Base-by-base conservation (phyloP, 2,113 vertebrate species). In the Pterocles gutturalis region DNA sequence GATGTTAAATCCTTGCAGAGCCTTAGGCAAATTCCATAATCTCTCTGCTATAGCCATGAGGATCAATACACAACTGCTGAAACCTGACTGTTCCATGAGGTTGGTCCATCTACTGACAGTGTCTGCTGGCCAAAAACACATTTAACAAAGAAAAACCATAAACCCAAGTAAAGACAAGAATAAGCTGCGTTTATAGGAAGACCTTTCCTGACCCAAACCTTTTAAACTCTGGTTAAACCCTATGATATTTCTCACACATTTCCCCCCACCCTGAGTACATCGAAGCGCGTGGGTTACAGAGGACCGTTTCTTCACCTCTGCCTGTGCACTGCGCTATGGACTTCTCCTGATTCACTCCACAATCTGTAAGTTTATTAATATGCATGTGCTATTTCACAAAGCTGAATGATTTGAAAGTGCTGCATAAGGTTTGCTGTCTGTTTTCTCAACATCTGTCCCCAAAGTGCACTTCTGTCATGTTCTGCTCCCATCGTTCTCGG, bases 11-110 rank as follows among this genome's bases (percentile, higher is more conserved):
- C 92, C 83, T 83, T 51, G 57, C 62, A 93, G 49, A 94, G 77
- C 80, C 86, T 87, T 93, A 90, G 83, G 94, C 92, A 95, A 95
- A 87, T 90, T 94, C 80, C 41, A 45, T 79, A 92, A 95, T 93
- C 72, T 83, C 71, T 75, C 15, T 53, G 67, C 85, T 78, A 3
- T 24, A 36, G 83, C 83, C 38, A 18, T 1, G 26, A 29, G 43
- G 65, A 82, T 95, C 90, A 76, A 90, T 62, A 72, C 41, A 34
- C 4, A 57, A 76, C 60, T 67, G 67, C 41, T 2, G 4, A 33
- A 86, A 65, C 53, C 67, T 10, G 3, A 5, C 38, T 51, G 72
- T 69, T 87, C 61, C 25, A 6, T 4, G n/a, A 87, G 33, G 77
- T 24, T 81, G 38, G 73, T 5, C 93, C 69, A 53, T 8, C 55